These are phyloP conservation scores for Marasmarcha lunaedactyla DNA, from an alignment of 2,888 invertebrate species.

Conservation along the genomic window DNA sequence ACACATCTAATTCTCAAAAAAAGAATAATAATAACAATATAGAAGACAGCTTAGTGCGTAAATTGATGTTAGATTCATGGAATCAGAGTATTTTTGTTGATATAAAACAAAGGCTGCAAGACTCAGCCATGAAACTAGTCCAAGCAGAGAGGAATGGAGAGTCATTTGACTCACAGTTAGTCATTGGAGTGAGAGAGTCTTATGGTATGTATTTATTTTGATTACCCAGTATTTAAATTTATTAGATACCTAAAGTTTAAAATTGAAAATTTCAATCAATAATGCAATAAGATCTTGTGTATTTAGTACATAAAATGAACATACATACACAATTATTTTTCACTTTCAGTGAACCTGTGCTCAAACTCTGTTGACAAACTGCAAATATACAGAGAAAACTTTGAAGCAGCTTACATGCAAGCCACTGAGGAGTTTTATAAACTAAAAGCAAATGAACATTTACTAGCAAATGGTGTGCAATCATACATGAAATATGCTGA, in stretches of 20 bases:
- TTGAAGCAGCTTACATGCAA: slow-evolving; percentile 96
- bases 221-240: background rate
- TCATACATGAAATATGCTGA: slow-evolving; percentile 98
- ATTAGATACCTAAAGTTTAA: too few relatives aligned
- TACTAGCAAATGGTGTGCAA: slow-evolving; percentile 92
- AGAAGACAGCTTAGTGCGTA: slow-evolving; percentile 92
- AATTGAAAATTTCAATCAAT: too few relatives aligned
- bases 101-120: slow-evolving; percentile 92
- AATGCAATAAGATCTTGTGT: background rate
- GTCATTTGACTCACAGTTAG: slow-evolving; percentile 96
- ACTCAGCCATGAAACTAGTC: slow-evolving; percentile 97
- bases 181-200: slow-evolving; percentile 97
- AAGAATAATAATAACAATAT: slow-evolving; percentile 70
- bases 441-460: slow-evolving; percentile 90
- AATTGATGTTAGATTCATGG: slow-evolving; percentile 99
- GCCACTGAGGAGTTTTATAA: slow-evolving; percentile 95
- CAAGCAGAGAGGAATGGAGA: slow-evolving; percentile 97
- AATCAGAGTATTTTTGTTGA: slow-evolving; percentile 96
- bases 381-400: slow-evolving; percentile 95
- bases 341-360: slow-evolving; percentile 87
- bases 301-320: background rate
- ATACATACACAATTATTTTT: slow-evolving; percentile 8
- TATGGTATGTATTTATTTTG: slow-evolving; percentile 75
- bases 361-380: slow-evolving; percentile 93
- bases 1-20: slow-evolving; percentile 49